Evolutionary conservation across 2,888 invertebrate genomes (phyloP).

Genomic region (Oasisia sp.): DNA sequence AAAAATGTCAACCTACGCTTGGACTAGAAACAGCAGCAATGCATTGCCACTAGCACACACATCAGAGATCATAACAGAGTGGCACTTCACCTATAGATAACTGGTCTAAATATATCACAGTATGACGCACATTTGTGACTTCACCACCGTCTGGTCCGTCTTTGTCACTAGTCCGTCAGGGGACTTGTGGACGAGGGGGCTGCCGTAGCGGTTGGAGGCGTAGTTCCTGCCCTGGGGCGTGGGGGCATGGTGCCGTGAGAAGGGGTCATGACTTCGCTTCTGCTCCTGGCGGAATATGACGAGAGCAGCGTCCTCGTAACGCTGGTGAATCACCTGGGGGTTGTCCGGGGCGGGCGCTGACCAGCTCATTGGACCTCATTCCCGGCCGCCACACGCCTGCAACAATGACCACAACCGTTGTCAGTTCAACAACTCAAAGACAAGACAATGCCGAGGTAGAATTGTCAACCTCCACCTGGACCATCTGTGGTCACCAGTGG

Average conservation of each 20-base stretch:
- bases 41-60: not conserved
- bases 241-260: not conserved
- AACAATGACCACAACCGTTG: constrained; percentile 17
- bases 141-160: constrained; percentile 34
- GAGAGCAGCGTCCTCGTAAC: constrained; percentile 61
- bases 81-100: not conserved
- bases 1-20: not conserved
- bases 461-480: no score
- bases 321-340: constrained; percentile 56
- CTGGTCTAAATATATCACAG: constrained; percentile 32
- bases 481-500: no score
- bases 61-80: not conserved
- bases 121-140: constrained; percentile 40
- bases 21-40: not conserved
- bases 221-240: constrained; percentile 27
- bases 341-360: constrained; percentile 49
- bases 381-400: constrained; percentile 25
- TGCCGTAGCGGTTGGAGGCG: constrained; percentile 50
- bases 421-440: no score
- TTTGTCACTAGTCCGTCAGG: constrained; percentile 39
- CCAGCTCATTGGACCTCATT: constrained; percentile 33
- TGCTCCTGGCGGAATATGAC: constrained; percentile 59
- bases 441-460: no score
- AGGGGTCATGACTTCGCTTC: constrained; percentile 30
- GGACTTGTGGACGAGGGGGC: constrained; percentile 40